Conservation (phyloP, 2,888 invertebrate species). For the Eilema sororculum region DNA sequence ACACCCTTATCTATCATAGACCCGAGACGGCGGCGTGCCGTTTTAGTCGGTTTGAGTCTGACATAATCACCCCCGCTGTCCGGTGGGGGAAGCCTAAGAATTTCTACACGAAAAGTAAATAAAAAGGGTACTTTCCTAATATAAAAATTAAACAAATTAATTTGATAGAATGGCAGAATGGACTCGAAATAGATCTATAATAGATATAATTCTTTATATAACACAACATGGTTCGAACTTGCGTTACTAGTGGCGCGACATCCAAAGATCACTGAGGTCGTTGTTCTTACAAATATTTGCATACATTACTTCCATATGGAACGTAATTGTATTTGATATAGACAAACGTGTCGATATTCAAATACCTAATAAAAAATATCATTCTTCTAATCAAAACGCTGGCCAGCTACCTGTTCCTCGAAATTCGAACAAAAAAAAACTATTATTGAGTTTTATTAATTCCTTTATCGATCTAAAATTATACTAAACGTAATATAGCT, state of each 20-base stretch:
- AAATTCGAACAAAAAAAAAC: conserved; percentile 63
- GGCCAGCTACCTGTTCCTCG: conserved; percentile 79
- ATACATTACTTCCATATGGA: conserved; percentile 67
- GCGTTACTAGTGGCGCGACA: conserved; percentile 41
- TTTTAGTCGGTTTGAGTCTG: no score
- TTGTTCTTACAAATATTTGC: conserved; percentile 74
- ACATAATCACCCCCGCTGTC: no score
- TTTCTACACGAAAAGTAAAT: no score
- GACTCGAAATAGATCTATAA: background rate
- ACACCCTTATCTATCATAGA: no score
- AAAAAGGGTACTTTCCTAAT: no score
- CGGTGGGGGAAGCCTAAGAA: no score
- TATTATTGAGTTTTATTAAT: conserved; percentile 74
- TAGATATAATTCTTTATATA: conserved; percentile 4
- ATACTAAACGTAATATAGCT: conserved; percentile 35
- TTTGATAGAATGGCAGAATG: background rate
- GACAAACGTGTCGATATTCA: conserved; percentile 47
- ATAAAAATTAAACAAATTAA: background rate
- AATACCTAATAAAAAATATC: conserved; percentile 51
- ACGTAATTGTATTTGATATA: conserved; percentile 55
- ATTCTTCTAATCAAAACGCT: conserved; percentile 62
- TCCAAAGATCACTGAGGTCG: conserved; percentile 68
- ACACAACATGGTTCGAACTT: conserved; percentile 21
- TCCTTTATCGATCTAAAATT: conserved; percentile 49
- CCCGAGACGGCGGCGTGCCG: no score